Evolutionary conservation across 1,140 invertebrate species (phyloP).

Genomic region (Tenebrio molitor): DNA sequence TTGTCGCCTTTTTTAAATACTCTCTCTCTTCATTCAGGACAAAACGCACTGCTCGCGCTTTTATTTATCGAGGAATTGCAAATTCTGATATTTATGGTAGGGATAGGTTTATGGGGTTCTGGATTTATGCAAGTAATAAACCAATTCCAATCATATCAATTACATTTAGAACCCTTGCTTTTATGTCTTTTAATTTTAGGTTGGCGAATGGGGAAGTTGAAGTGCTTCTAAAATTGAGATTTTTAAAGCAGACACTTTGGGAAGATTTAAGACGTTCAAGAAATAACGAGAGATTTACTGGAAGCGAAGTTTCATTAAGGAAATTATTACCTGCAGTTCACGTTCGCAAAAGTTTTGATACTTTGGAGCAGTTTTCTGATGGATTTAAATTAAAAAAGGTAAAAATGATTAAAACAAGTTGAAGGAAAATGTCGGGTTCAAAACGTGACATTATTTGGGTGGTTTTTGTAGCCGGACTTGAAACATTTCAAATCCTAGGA

Average conservation of each 20-base stretch:
- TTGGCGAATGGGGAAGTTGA: not conserved
- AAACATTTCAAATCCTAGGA: too few relatives aligned
- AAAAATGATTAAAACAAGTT: too few relatives aligned
- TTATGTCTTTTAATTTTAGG: not conserved
- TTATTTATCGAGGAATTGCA: too few relatives aligned
- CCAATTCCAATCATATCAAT: not conserved
- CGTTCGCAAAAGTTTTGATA: not conserved
- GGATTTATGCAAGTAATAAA: not conserved
- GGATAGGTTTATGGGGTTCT: too few relatives aligned
- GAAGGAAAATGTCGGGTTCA: too few relatives aligned
- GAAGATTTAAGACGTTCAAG: not conserved
- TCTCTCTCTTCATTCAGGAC: not conserved
- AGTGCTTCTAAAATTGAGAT: not conserved
- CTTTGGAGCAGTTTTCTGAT: not conserved
- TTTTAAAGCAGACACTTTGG: constrained; percentile 7
- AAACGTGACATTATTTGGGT: too few relatives aligned
- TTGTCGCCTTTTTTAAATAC: constrained; percentile 23
- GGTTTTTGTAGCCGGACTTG: too few relatives aligned
- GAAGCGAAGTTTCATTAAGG: not conserved
- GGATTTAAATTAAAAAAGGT: too few relatives aligned
- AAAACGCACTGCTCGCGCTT: not conserved
- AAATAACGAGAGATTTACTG: not conserved
- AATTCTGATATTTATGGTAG: too few relatives aligned
- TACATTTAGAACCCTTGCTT: not conserved
- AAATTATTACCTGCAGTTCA: not conserved